phyloP scores from a whole-genome alignment of 2,113 vertebrate genomes.

The Ictidomys tridecemlineatus region DNA sequence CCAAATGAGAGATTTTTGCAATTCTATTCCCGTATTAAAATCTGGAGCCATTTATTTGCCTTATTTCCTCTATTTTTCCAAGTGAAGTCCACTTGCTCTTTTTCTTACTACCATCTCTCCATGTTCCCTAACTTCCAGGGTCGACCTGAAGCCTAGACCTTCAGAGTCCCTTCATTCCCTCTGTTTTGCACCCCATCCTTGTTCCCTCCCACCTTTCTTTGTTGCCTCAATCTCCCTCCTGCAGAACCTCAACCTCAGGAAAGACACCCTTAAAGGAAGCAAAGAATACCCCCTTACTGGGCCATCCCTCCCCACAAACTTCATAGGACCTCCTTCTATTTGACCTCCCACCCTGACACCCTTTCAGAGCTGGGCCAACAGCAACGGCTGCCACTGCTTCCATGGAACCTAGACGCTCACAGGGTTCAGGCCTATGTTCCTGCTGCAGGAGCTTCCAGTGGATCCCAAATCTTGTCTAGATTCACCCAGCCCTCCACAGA shows the following conservation, averaged over 20 bases:
- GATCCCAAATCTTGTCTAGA: not conserved
- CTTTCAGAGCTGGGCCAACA: not conserved
- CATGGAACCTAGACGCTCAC: not conserved
- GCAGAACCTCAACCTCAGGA: not conserved
- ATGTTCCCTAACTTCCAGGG: not conserved
- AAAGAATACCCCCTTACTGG: not conserved
- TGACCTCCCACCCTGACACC: not conserved
- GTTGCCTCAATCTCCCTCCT: not conserved
- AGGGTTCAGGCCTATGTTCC: not conserved
- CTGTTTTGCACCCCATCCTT: no score
- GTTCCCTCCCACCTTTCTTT: not conserved
- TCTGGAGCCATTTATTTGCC: not conserved
- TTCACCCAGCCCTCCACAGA: not conserved
- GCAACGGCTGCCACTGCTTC: not conserved
- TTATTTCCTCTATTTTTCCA: constrained; percentile 14
- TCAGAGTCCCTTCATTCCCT: not conserved
- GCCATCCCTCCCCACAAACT: not conserved
- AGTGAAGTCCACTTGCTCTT: not conserved
- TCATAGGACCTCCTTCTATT: not conserved
- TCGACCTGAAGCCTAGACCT: not conserved
- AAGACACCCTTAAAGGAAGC: not conserved
- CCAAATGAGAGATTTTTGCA: not conserved
- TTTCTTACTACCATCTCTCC: not conserved
- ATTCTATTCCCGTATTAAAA: not conserved
- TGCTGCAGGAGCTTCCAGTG: not conserved